A percentile compares a stretch with the other conserved stretches of the same genome.
Evolutionary conservation across 2,113 vertebrate genomes (phyloP).

Genomic region (Hypocryptadius cinnamomeus): DNA sequence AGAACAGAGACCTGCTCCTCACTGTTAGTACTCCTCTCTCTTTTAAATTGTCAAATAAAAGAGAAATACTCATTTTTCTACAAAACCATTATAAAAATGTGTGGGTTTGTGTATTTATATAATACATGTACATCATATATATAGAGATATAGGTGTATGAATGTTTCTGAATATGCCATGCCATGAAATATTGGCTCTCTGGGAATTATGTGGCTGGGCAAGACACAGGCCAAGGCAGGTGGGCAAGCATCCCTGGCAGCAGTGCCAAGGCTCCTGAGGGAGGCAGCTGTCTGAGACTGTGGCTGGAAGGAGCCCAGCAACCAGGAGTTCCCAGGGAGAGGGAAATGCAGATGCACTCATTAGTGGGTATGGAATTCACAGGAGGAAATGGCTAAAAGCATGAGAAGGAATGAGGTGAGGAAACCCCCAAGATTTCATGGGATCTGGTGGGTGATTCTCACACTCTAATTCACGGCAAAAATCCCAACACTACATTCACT

Average conservation of each 20-base stretch:
- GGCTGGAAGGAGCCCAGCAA: constrained; percentile 9
- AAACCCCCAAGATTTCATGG: background rate
- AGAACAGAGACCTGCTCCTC: background rate
- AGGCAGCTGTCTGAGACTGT: background rate
- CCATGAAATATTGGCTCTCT: background rate
- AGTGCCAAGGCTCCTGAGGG: background rate
- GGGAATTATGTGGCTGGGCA: background rate
- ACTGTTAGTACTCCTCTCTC: background rate
- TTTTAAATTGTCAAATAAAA: background rate
- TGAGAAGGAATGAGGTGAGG: background rate
- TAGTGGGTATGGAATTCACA: background rate
- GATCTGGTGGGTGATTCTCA: background rate
- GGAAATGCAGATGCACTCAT: background rate
- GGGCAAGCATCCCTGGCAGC: background rate
- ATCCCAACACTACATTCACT: background rate
- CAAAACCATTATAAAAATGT: background rate
- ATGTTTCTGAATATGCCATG: background rate
- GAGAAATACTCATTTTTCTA: background rate
- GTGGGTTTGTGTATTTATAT: background rate
- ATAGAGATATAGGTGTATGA: rapidly evolving
- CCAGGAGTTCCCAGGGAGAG: background rate
- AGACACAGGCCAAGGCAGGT: background rate
- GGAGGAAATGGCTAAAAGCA: background rate
- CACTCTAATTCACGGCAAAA: background rate
- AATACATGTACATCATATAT: rapidly evolving